Percentiles rank a stretch among this genome's conserved stretches.
These are phyloP conservation scores for Dermochelys coriacea DNA, from an alignment of 2,797 vertebrate species.

Conservation along the genomic window DNA sequence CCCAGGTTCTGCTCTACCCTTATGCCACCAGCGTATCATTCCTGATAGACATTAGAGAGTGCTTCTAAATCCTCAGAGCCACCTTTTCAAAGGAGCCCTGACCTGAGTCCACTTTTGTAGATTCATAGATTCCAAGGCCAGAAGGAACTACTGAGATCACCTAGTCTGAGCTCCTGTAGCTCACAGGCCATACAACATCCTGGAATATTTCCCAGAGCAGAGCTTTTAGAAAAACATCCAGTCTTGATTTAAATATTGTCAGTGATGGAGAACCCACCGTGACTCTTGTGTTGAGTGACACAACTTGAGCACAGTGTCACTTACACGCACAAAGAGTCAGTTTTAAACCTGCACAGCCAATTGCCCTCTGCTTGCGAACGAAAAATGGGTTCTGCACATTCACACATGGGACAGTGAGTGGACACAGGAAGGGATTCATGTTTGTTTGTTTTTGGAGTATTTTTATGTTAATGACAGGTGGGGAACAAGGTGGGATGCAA, in stretches of 20 bases:
- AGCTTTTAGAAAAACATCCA: background rate
- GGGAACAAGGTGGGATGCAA: background rate
- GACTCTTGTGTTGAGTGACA: too few species aligned
- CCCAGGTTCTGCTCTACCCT: background rate
- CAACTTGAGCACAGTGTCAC: background rate
- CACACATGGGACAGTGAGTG: background rate
- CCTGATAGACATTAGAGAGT: background rate
- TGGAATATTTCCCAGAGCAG: background rate
- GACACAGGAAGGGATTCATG: background rate
- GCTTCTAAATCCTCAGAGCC: background rate
- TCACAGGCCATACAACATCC: background rate
- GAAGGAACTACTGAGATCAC: background rate
- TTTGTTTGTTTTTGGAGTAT: background rate
- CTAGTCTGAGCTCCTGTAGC: background rate
- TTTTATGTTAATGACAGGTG: background rate
- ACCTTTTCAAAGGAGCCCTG: background rate
- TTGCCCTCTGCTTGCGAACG: too few species aligned
- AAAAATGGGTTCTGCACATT: background rate
- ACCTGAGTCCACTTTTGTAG: background rate
- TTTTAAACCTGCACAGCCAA: background rate
- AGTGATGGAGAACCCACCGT: too few species aligned
- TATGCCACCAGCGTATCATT: background rate
- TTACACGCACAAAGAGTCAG: background rate
- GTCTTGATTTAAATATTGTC: background rate
- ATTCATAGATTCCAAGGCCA: background rate